Base-by-base conservation (phyloP, 2,888 invertebrate species). In the Hydropsyche betteni region DNA sequence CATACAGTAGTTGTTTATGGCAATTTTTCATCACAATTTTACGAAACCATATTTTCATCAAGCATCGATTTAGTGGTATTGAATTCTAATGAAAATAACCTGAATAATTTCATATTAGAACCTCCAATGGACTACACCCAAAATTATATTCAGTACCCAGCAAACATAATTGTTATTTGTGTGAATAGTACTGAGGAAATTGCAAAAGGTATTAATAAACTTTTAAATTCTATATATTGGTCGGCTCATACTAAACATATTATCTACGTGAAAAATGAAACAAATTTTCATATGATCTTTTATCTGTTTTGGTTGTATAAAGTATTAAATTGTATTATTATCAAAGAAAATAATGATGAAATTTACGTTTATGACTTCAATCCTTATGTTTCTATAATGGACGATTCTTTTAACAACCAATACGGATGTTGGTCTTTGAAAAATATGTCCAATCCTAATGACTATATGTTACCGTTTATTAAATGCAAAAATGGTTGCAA, bases 231-330 rank as follows among this genome's bases (percentile, higher is more conserved):
- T 10, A 75, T 76, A 4, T 75, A 70, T 61, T 75, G 72, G 69
- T 58, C 75, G 7, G 44, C 38, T 12, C 73, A 75, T 34, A 74
- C 74, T 5, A 77, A 75, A 70, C 51, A 69, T 24, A 70, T 77
- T 5, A 38, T 77, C 2, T 36, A 73, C 33, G 14, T 50, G 2
- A 16, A 64, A 16, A 36, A 75, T 44, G 24, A 53, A n/a, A 51
- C 24, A 2, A 24, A 52, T 6, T n/a, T 38, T 6, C 34, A 85
- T 4, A 83, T 82, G 80, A 80, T 86, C 76, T 85, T 85, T 77
- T 86, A 82, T 70, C 82, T 81, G 38, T 81, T 84, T 50, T 86
- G 86, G 86, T 86, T 83, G 78, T 82, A 84, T 74, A 84, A 81
- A 80, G 82, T 82, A 34, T 12, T 74, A 4, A 38, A 75, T 24